phyloP scores from a whole-genome alignment of 2,797 vertebrate species.

The Scyliorhinus canicula region DNA sequence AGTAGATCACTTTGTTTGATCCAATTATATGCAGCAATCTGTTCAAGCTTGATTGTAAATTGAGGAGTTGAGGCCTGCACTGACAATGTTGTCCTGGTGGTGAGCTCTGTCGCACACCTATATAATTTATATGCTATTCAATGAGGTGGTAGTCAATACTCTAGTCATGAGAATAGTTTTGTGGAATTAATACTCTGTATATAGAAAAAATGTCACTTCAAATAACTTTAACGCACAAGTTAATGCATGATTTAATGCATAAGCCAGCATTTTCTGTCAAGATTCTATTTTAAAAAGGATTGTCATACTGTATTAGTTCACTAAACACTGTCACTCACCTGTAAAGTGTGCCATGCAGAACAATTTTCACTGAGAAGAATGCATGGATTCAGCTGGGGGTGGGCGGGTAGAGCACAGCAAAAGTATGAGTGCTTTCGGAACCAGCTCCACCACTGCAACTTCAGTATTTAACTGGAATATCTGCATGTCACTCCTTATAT shows the following conservation, averaged over 20 bases:
- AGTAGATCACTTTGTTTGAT: background rate
- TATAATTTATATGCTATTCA: background rate
- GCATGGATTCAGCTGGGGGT: background rate
- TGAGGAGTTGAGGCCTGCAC: too few relatives aligned
- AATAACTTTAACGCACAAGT: background rate
- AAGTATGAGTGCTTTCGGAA: too few relatives aligned
- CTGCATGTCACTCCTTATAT: background rate
- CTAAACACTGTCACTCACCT: background rate
- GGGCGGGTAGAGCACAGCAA: too few relatives aligned
- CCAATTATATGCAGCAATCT: background rate
- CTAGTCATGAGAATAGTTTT: background rate
- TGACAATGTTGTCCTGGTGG: background rate
- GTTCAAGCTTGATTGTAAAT: too few relatives aligned
- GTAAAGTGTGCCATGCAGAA: background rate
- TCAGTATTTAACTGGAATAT: too few relatives aligned
- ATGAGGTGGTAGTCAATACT: background rate
- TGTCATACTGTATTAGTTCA: background rate
- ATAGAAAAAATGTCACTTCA: background rate
- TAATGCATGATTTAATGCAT: background rate
- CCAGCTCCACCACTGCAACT: too few relatives aligned
- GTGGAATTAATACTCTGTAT: background rate
- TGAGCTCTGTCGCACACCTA: too few relatives aligned
- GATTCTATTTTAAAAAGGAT: background rate
- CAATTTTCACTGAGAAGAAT: background rate
- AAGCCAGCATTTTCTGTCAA: background rate